Percentiles rank a stretch among this genome's conserved stretches.
Evolutionary conservation across 2,113 vertebrate species (phyloP).

Genomic region (Dicaeum eximium): DNA sequence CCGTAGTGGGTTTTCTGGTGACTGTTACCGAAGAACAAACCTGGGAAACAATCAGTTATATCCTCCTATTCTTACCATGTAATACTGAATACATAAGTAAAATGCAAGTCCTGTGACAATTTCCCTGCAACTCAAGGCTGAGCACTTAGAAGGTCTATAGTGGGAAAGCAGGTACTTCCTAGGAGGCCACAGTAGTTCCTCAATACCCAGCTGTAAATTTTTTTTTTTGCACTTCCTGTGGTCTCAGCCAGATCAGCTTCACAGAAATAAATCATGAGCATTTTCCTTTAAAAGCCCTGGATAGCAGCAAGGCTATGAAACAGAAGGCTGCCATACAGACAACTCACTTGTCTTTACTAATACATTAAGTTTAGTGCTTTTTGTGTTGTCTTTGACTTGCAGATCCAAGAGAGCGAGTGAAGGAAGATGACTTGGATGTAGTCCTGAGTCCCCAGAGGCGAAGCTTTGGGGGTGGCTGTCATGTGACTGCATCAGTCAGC

Average conservation of each 20-base stretch:
- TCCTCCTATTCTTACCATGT: rapidly evolving
- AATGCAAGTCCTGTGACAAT: not conserved
- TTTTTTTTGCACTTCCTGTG: not conserved
- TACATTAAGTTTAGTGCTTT: rapidly evolving
- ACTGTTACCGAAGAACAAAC: not conserved
- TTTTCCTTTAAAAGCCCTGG: not conserved
- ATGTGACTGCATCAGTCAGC: slow-evolving; percentile 77
- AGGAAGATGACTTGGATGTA: slow-evolving; percentile 96
- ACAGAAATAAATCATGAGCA: not conserved
- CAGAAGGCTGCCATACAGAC: not conserved
- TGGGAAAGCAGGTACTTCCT: not conserved
- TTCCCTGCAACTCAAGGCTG: not conserved
- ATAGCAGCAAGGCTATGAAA: not conserved
- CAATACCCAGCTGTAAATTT: not conserved
- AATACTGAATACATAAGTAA: not conserved
- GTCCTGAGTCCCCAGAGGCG: slow-evolving; percentile 93
- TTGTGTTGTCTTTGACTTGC: not conserved
- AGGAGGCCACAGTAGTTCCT: not conserved
- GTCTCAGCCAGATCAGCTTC: not conserved
- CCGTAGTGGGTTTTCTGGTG: not conserved
- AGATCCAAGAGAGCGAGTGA: slow-evolving; percentile 95
- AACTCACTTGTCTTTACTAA: not conserved
- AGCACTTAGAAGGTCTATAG: not conserved
- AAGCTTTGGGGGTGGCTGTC: slow-evolving; percentile 96
- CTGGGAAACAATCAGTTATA: not conserved